A percentile compares a stretch with the other conserved stretches of the same genome.
Conservation (phyloP, 2,888 invertebrate genomes). For the Drosophila yooni region DNA sequence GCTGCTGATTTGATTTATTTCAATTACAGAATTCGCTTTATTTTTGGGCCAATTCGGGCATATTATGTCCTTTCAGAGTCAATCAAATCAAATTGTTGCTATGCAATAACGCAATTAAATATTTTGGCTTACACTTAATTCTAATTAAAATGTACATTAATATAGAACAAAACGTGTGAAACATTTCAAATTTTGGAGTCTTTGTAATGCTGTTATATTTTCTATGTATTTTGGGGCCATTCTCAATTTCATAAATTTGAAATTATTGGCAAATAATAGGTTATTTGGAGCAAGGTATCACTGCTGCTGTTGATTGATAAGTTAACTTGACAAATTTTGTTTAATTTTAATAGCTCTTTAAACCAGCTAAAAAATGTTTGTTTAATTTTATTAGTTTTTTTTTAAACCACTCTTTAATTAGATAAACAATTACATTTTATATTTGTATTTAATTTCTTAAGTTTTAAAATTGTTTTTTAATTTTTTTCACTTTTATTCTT, state of each 20-base stretch:
- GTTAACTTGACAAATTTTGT: constrained; percentile 11
- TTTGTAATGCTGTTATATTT: neutral
- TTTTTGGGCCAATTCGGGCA: constrained; percentile 4
- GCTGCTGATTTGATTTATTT: constrained; percentile 8
- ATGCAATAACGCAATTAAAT: constrained; percentile 44
- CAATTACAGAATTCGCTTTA: constrained; percentile 13
- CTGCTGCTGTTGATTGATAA: constrained; percentile 32
- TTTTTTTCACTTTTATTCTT: constrained; percentile 12
- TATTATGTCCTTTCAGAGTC: constrained; percentile 8
- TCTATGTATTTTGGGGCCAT: neutral
- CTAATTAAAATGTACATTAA: constrained; percentile 20
- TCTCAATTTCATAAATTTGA: neutral
- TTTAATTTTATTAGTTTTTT: neutral
- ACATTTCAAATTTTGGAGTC: constrained; percentile 1
- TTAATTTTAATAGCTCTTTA: constrained; percentile 1
- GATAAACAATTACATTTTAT: constrained; percentile 21
- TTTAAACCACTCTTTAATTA: constrained; percentile 24
- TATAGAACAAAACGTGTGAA: constrained; percentile 14
- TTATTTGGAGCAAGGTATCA: constrained; percentile 39
- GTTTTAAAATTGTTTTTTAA: constrained; percentile 11
- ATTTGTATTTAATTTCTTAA: constrained; percentile 8
- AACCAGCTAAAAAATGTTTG: constrained; percentile 10
- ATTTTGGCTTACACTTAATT: constrained; percentile 12
- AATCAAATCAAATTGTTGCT: constrained; percentile 41
- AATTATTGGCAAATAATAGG: constrained; percentile 6